Evolutionary conservation across 2,888 invertebrate species (phyloP).

Genomic region (Herminia tarsipennalis): DNA sequence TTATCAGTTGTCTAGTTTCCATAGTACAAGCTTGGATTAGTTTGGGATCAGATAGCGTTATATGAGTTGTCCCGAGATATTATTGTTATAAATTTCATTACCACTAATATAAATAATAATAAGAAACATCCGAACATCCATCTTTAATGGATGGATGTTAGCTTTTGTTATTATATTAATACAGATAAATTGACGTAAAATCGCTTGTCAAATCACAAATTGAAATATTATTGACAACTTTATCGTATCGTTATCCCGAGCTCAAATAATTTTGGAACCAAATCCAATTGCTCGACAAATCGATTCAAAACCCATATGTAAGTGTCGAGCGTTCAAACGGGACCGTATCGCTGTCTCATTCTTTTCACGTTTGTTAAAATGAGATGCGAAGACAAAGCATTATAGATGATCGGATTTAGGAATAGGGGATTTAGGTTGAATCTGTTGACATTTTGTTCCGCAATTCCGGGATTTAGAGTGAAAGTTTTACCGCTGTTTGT

Average conservation of each 20-base stretch:
- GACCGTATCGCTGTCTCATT: conserved; percentile 8
- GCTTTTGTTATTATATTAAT: too few relatives aligned
- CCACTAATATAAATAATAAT: too few relatives aligned
- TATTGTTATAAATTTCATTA: too few relatives aligned
- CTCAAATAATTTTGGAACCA: conserved; percentile 12
- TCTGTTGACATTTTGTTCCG: conserved; percentile 23
- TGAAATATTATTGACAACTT: neutral
- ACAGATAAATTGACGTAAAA: too few relatives aligned
- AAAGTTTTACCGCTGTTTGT: conserved; percentile 7
- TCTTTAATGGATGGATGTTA: too few relatives aligned
- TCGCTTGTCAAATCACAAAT: neutral
- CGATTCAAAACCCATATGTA: conserved; percentile 23
- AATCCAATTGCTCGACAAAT: conserved; percentile 26
- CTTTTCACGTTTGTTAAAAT: conserved; percentile 1
- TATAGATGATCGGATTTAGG: conserved; percentile 19
- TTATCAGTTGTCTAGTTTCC: too few relatives aligned
- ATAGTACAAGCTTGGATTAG: too few relatives aligned
- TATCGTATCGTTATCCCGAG: neutral
- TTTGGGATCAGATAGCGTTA: too few relatives aligned
- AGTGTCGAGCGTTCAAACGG: conserved; percentile 22
- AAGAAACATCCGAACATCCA: too few relatives aligned
- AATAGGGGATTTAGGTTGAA: conserved; percentile 21
- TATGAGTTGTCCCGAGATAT: too few relatives aligned
- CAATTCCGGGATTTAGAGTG: neutral
- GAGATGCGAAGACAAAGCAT: conserved; percentile 19